phyloP scores from a whole-genome alignment of 2,888 invertebrate species.

The Ametastegia equiseti region DNA sequence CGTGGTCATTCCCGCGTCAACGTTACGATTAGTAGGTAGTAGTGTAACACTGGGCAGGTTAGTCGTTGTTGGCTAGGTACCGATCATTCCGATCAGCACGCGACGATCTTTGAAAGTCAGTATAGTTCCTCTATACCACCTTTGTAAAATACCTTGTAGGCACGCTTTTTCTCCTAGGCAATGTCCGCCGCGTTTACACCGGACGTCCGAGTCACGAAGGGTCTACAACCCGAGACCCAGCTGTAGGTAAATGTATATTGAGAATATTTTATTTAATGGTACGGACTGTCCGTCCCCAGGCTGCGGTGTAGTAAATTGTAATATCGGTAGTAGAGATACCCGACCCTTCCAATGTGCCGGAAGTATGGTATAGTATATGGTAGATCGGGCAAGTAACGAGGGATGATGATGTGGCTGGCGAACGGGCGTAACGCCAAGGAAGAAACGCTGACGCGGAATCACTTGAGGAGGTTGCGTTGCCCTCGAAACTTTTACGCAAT shows the following conservation, averaged over 20 bases:
- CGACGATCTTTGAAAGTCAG: conserved; percentile 23
- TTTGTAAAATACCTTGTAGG: conserved; percentile 7
- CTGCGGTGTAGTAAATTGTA: conserved; percentile 1
- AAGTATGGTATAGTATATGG: not conserved
- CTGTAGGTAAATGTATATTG: too few species aligned
- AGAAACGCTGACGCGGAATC: conserved; percentile 58
- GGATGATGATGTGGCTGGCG: conserved; percentile 13
- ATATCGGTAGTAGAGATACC: not conserved
- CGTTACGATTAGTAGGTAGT: not conserved
- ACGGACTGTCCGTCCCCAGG: too few species aligned
- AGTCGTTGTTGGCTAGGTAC: conserved; percentile 23
- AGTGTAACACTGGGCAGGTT: not conserved
- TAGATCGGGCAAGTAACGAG: conserved; percentile 24
- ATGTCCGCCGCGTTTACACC: conserved; percentile 16
- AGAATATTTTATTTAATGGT: not conserved
- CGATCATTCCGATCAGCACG: conserved; percentile 41
- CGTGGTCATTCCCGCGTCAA: conserved; percentile 28
- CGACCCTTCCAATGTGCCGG: conserved; percentile 2
- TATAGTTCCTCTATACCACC: conserved; percentile 12
- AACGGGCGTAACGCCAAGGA: conserved; percentile 1
- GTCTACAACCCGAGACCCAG: not conserved
- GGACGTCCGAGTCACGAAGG: conserved; percentile 42
- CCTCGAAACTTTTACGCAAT: conserved; percentile 58
- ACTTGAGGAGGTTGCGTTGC: conserved; percentile 56
- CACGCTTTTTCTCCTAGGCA: conserved; percentile 4